Conservation (phyloP, 2,797 vertebrate species). For the Cyprinodon diabolis region DNA sequence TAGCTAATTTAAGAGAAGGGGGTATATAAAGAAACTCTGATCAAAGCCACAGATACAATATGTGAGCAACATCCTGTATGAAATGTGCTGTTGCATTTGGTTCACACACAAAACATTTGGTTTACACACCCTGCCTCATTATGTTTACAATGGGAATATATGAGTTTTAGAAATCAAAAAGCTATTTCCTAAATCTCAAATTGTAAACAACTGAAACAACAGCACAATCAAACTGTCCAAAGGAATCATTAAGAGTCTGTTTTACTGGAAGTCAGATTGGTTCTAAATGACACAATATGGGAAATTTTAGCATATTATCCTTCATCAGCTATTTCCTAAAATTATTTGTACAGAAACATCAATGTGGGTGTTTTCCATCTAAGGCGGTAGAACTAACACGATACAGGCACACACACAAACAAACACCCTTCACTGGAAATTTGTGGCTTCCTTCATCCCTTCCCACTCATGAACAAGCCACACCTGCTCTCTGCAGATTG, state of each 20-base stretch:
- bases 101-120: not conserved
- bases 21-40: not conserved
- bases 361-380: not conserved
- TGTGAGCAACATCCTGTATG: not conserved
- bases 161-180: not conserved
- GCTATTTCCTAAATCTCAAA: not conserved
- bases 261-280: not conserved
- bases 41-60: not conserved
- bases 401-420: not conserved
- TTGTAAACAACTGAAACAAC: not conserved
- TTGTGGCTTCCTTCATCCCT: slow-evolving; percentile 21
- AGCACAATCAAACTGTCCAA: not conserved
- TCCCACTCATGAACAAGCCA: slow-evolving; percentile 26
- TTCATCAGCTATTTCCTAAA: not conserved
- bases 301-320: not conserved
- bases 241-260: not conserved
- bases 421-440: slow-evolving; percentile 10
- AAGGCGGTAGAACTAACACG: slow-evolving; percentile 5
- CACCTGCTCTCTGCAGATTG: slow-evolving; percentile 36
- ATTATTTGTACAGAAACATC: not conserved
- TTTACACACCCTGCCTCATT: not conserved
- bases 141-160: not conserved
- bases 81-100: not conserved
- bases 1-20: not conserved
- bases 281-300: not conserved